Conservation (phyloP, 2,888 invertebrate genomes). For the Euplexia lucipara region DNA sequence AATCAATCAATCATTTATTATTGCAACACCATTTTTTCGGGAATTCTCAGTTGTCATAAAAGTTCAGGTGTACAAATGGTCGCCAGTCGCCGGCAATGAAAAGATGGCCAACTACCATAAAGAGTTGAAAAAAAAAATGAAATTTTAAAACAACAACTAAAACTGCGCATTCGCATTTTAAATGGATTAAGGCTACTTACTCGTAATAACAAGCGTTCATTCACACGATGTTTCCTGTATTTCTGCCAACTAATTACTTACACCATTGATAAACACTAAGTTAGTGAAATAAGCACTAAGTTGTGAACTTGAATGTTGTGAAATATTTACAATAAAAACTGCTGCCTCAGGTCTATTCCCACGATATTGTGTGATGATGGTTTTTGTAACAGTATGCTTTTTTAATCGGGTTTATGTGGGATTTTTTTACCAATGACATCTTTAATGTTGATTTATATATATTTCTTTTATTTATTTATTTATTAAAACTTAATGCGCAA, state of each 20-base stretch:
- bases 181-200: conserved; percentile 16
- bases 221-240: conserved; percentile 63
- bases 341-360: conserved; percentile 32
- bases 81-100: no score
- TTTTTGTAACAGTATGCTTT: not conserved
- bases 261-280: conserved; percentile 45
- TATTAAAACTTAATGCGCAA: no score
- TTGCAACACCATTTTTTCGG: no score
- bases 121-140: no score
- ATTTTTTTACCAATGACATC: not conserved
- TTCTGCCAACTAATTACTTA: conserved; percentile 53
- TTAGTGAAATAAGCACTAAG: conserved; percentile 38
- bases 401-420: not conserved
- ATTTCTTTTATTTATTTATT: no score
- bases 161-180: conserved; percentile 6
- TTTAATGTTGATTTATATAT: no score
- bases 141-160: conserved; percentile 2
- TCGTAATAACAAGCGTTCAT: conserved; percentile 51
- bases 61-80: no score
- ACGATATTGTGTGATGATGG: conserved; percentile 34
- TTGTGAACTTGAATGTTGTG: conserved; percentile 49
- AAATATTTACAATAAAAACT: conserved; percentile 21
- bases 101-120: no score
- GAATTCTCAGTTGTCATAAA: no score
- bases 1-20: no score